A percentile compares a stretch with the other conserved stretches of the same genome.
phyloP scores from a whole-genome alignment of 2,888 invertebrate genomes.

The Athalia rosae region DNA sequence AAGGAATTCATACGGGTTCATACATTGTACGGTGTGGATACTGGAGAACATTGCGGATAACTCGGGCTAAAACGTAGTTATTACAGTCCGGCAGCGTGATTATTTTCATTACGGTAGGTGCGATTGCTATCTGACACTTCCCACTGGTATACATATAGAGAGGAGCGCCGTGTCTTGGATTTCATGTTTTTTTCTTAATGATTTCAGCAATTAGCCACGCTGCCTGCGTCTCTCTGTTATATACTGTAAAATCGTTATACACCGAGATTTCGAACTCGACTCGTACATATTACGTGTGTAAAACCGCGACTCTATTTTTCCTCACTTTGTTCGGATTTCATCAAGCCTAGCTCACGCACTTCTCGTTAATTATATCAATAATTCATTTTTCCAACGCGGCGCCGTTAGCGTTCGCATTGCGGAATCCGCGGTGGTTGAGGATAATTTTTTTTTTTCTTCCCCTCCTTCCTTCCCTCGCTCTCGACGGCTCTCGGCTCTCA shows the following conservation, averaged over 20 bases:
- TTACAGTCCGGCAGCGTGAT: constrained; percentile 65
- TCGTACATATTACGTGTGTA: neutral
- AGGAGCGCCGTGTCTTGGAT: constrained; percentile 63
- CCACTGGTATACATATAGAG: constrained; percentile 60
- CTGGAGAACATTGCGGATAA: constrained; percentile 22
- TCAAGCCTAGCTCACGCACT: constrained; percentile 4
- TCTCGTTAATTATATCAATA: constrained; percentile 20
- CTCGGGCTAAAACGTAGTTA: constrained; percentile 50
- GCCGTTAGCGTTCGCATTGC: too few species aligned
- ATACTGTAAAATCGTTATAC: neutral
- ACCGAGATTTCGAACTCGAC: constrained; percentile 29
- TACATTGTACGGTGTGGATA: constrained; percentile 28
- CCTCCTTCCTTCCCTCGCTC: neutral
- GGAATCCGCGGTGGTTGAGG: too few species aligned
- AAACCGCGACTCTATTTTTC: constrained; percentile 30
- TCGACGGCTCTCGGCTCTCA: neutral
- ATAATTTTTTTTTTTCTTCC: too few species aligned
- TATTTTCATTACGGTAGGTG: constrained; percentile 71
- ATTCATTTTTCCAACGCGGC: neutral
- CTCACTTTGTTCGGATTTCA: constrained; percentile 39
- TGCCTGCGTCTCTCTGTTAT: constrained; percentile 61
- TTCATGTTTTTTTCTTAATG: constrained; percentile 73
- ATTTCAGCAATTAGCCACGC: constrained; percentile 74
- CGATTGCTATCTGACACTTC: constrained; percentile 69
- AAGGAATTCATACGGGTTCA: constrained; percentile 22